These are phyloP conservation scores for Gallinago undulata DNA, from an alignment of 2,113 vertebrate species.

Conservation along the genomic window DNA sequence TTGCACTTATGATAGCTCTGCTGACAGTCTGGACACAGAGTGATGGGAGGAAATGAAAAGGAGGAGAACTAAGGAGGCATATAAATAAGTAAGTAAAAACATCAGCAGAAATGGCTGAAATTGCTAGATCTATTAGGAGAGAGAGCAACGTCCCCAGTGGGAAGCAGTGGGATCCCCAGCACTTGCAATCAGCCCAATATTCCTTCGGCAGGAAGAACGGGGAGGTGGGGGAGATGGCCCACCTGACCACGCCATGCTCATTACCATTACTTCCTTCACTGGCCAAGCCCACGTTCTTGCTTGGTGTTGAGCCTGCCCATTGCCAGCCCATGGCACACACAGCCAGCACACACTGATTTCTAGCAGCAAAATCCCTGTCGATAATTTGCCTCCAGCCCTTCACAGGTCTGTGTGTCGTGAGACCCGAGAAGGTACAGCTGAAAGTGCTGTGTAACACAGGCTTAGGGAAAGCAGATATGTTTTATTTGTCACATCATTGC, in stretches of 20 bases:
- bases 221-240: background rate
- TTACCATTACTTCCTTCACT: background rate
- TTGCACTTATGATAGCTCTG: constrained; percentile 3
- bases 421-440: background rate
- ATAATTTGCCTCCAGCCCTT: background rate
- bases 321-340: background rate
- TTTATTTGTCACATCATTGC: background rate
- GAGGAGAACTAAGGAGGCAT: background rate
- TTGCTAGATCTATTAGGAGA: background rate
- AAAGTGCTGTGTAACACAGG: background rate
- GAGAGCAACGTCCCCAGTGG: background rate
- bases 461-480: background rate
- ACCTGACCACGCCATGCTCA: background rate
- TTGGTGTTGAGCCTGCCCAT: background rate
- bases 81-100: constrained; percentile 21
- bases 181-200: background rate
- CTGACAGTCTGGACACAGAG: background rate
- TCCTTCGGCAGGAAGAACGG: background rate
- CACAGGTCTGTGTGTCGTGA: background rate
- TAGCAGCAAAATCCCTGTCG: background rate
- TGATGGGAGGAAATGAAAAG: constrained; percentile 12
- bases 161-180: background rate
- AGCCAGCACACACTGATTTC: background rate
- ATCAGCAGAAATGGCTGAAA: background rate
- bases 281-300: background rate